Evolutionary conservation across 1,140 invertebrate species (phyloP).

Genomic region (Leguminivora glycinivorella): DNA sequence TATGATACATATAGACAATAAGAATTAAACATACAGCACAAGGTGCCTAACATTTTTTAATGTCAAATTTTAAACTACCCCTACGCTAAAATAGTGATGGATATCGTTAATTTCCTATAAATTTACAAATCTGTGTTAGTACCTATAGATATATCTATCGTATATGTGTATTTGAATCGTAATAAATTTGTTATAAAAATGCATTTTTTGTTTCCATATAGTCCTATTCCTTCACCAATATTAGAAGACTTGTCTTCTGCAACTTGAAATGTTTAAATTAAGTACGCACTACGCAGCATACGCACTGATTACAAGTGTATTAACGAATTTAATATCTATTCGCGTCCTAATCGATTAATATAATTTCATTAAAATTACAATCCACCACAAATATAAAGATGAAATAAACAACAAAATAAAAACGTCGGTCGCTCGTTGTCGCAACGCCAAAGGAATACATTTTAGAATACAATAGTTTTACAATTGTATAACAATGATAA

Average conservation of each 20-base stretch:
- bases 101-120: constrained; percentile 30
- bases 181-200: constrained; percentile 26
- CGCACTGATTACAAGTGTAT: neutral
- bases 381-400: constrained; percentile 16
- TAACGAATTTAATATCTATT: neutral
- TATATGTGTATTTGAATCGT: constrained; percentile 18
- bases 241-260: neutral
- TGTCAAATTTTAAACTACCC: constrained; percentile 33
- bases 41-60: constrained; percentile 27
- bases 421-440: neutral
- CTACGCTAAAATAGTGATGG: constrained; percentile 37
- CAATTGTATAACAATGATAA: neutral
- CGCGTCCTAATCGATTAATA: constrained; percentile 2
- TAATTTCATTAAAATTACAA: constrained; percentile 17
- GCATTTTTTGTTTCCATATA: constrained; percentile 2
- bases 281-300: neutral
- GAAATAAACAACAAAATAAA: constrained; percentile 19
- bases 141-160: constrained; percentile 40
- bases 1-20: constrained; percentile 55
- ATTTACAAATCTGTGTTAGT: constrained; percentile 40
- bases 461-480: constrained; percentile 9
- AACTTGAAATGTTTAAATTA: neutral
- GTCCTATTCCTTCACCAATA: constrained; percentile 11
- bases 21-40: constrained; percentile 29
- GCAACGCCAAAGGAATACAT: neutral